These are phyloP conservation scores for Ernsta delagoae DNA, from an alignment of 2,888 invertebrate genomes.

Conservation along the genomic window DNA sequence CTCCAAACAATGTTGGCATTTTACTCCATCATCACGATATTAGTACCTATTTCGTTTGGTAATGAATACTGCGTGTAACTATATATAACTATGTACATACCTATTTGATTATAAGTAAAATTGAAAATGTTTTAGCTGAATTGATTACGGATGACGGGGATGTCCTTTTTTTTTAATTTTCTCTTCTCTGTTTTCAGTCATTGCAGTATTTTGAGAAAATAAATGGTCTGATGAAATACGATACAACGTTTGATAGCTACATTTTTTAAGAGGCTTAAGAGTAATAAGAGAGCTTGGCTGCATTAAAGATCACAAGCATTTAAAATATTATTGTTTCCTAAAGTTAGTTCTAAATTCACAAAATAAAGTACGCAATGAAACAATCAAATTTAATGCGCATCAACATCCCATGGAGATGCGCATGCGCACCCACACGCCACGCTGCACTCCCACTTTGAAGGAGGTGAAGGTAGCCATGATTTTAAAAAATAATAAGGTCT, in stretches of 20 bases:
- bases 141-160: no score
- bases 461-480: conserved; percentile 53
- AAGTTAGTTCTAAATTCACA: conserved; percentile 13
- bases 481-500: no score
- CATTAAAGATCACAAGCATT: no score
- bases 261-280: no score
- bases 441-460: conserved; percentile 37
- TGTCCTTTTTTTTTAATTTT: no score
- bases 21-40: conserved; percentile 27
- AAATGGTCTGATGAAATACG: no score
- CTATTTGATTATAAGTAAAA: not conserved
- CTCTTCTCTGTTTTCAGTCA: no score
- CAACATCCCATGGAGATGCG: conserved; percentile 61
- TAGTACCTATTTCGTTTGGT: conserved; percentile 20
- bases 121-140: no score
- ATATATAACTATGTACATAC: not conserved
- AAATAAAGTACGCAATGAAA: conserved; percentile 45
- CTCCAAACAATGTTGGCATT: conserved; percentile 17
- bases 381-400: conserved; percentile 74
- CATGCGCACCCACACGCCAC: conserved; percentile 68
- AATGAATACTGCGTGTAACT: conserved; percentile 9
- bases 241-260: no score
- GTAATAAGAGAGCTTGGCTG: no score
- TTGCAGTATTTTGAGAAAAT: no score
- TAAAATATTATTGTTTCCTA: no score